Base-by-base conservation (phyloP, 2,888 invertebrate species). In the Tetramorium bicarinatum region DNA sequence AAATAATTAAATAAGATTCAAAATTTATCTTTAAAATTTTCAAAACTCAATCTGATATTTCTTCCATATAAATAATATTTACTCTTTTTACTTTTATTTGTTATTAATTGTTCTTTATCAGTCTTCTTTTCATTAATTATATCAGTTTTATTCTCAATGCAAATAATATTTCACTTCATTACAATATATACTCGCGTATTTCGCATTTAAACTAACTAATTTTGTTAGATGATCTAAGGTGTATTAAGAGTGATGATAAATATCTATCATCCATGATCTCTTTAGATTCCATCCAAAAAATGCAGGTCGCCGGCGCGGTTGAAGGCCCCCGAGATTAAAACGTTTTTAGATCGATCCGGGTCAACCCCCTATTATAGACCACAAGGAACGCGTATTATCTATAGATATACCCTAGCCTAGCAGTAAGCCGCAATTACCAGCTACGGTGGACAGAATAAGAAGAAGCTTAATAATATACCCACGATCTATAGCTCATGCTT, bases 261-360 rank as follows among this genome's bases (percentile, higher is more conserved):
- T 34, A 44, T 69, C 11, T 38, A n/a, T 81, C 52, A 6, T 8
- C 49, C 4, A n/a, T 9, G 18, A 44, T 7, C 29, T 47, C 34
- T 49, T 61, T 38, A 49, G 69, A 15, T 25, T 44, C 47, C 25
- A 25, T 71, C 21, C 25, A 8, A 49, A 80, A 80, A 56, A 80
- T 82, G 72, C 71, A 44, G 80, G 81, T 82, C 59, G 81, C 15
- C 54, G 61, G 66, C 56, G 54, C 47, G 80, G 80, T 85, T 69
- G 79, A 86, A 82, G 71, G 62, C 81, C 34, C 56, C 54, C 52
- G 61, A 76, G 82, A 86, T 89, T 86, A 66, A 62, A 82, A 67
- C 77, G 49, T 84, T 88, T 86, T 79, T 74, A 84, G 72, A 91
- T 89, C 89, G 89, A 92, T 91, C 83, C 88, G 80, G 85, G 91